Evolutionary conservation across 2,797 vertebrate species (phyloP).

Genomic region (Neosalanx taihuensis): DNA sequence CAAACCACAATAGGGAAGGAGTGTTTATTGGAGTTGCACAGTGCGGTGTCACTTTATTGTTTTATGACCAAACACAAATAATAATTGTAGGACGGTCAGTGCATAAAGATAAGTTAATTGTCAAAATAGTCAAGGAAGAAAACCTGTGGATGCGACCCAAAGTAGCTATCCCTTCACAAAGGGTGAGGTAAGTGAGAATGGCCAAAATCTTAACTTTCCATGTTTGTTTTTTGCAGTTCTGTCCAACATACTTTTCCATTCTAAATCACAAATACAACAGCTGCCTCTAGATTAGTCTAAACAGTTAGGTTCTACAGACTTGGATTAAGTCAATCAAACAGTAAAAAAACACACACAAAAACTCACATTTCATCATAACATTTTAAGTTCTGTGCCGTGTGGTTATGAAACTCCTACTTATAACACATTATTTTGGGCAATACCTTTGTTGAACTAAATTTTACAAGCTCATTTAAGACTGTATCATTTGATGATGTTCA

Average conservation of each 20-base stretch:
- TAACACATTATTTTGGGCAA: slow-evolving; percentile 27
- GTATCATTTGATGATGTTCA: not conserved
- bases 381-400: slow-evolving; percentile 23
- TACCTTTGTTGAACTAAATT: slow-evolving; percentile 2
- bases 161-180: slow-evolving; percentile 41
- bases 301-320: slow-evolving; percentile 1
- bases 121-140: slow-evolving; percentile 45
- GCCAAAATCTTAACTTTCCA: slow-evolving; percentile 21
- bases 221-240: not conserved
- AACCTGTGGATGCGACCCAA: slow-evolving; percentile 51
- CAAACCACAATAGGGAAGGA: slow-evolving; percentile 53
- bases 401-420: slow-evolving; percentile 14
- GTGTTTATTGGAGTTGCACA: slow-evolving; percentile 62
- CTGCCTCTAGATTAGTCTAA: slow-evolving; percentile 11
- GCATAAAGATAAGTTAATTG: slow-evolving; percentile 48
- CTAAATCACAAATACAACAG: slow-evolving; percentile 38
- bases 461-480: not conserved
- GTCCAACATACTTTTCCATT: slow-evolving; percentile 3
- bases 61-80: slow-evolving; percentile 40
- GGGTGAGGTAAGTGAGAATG: slow-evolving; percentile 28
- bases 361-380: slow-evolving; percentile 24
- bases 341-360: slow-evolving; percentile 25
- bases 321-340: slow-evolving; percentile 9
- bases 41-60: slow-evolving; percentile 48
- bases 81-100: slow-evolving; percentile 50